Evolutionary conservation across 2,888 invertebrate genomes (phyloP).

Genomic region (Drosophila melanosoma): DNA sequence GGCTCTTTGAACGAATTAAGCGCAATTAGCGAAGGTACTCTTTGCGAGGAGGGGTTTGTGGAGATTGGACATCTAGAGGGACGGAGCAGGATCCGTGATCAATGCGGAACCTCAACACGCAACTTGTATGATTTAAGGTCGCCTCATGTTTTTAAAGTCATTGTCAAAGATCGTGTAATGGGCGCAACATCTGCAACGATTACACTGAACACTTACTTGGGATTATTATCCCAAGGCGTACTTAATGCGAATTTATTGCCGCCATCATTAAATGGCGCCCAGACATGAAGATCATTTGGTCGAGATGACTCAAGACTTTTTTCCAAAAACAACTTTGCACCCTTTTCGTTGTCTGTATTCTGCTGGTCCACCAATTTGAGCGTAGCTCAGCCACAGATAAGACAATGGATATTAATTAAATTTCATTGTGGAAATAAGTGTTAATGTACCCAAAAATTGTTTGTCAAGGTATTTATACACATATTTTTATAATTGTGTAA

Average conservation of each 20-base stretch:
- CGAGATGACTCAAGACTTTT: constrained; percentile 68
- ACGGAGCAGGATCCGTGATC: constrained; percentile 49
- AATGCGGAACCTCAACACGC: constrained; percentile 41
- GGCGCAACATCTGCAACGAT: constrained; percentile 51
- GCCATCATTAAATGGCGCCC: constrained; percentile 64
- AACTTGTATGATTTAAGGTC: constrained; percentile 53
- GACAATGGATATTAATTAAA: constrained; percentile 68
- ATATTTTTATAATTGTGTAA: neutral
- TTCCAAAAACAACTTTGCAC: constrained; percentile 50
- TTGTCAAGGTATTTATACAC: constrained; percentile 29
- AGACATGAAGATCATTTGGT: constrained; percentile 60
- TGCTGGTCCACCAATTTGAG: constrained; percentile 56
- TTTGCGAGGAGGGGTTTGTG: constrained; percentile 7
- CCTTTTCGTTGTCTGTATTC: constrained; percentile 55
- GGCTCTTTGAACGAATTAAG: constrained; percentile 79
- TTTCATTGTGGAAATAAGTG: constrained; percentile 47
- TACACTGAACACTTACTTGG: constrained; percentile 19
- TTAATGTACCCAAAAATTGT: constrained; percentile 44
- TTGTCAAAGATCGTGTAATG: constrained; percentile 38
- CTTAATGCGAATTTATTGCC: constrained; percentile 81
- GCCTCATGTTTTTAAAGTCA: constrained; percentile 33
- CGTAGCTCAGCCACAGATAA: constrained; percentile 45
- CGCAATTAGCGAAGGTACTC: constrained; percentile 76
- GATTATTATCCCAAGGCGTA: constrained; percentile 47
- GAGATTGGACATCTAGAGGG: neutral